A percentile compares a stretch with the other conserved stretches of the same genome.
Evolutionary conservation across 2,113 vertebrate genomes (phyloP).

Genomic region (Cephalopterus ornatus): DNA sequence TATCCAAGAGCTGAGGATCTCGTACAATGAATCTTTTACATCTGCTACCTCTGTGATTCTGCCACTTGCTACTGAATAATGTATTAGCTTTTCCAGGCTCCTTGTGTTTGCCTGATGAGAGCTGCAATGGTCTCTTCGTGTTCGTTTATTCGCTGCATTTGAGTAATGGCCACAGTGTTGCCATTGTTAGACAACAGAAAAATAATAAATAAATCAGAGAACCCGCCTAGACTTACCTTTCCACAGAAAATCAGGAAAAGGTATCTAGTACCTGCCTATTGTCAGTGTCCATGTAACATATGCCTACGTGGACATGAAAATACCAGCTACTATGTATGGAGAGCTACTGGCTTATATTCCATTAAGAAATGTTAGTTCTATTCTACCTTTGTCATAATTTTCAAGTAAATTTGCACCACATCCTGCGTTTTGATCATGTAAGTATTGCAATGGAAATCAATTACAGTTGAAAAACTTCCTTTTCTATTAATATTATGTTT

Average conservation of each 20-base stretch:
- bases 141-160: background rate
- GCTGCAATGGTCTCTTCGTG: background rate
- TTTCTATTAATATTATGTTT: background rate
- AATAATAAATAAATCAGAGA: background rate
- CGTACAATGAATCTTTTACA: conserved; percentile 12
- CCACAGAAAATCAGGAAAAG: background rate
- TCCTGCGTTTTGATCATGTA: background rate
- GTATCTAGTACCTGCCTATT: background rate
- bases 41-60: conserved; percentile 6
- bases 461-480: background rate
- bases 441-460: background rate
- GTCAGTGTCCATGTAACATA: background rate
- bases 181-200: background rate
- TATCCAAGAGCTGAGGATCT: background rate
- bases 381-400: background rate
- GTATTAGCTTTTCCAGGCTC: background rate
- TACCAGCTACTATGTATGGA: background rate
- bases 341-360: background rate
- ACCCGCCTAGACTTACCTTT: background rate
- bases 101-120: background rate
- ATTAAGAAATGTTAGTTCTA: background rate
- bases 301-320: background rate
- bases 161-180: background rate
- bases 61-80: conserved; percentile 48
- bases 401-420: background rate